These are phyloP conservation scores for Drosophila auraria DNA, from an alignment of 1,140 invertebrate genomes.

Conservation along the genomic window DNA sequence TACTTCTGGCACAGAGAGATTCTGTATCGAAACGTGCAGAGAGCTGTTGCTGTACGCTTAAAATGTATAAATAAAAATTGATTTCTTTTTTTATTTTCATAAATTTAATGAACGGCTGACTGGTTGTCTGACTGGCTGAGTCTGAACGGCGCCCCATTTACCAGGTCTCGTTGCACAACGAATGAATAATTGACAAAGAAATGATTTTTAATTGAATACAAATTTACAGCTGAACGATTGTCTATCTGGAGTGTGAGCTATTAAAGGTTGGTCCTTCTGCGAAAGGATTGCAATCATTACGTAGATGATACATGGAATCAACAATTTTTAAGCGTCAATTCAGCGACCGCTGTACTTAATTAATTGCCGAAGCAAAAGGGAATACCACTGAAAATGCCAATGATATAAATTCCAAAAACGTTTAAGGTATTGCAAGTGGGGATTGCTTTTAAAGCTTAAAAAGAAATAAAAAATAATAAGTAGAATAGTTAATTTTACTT, in stretches of 20 bases:
- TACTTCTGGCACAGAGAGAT: slow-evolving; percentile 10
- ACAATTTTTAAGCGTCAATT: slow-evolving; percentile 17
- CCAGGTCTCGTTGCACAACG: slow-evolving; percentile 51
- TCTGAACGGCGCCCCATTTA: slow-evolving; percentile 42
- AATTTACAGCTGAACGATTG: slow-evolving; percentile 65
- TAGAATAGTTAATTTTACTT: too few species aligned
- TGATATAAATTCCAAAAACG: neutral
- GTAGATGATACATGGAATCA: slow-evolving; percentile 6
- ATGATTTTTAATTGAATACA: slow-evolving; percentile 71
- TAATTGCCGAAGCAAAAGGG: neutral
- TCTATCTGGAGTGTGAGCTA: slow-evolving; percentile 20
- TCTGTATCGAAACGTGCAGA: slow-evolving; percentile 1
- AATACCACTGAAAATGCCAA: too few species aligned
- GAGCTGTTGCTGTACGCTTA: slow-evolving; percentile 15
- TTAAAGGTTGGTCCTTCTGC: slow-evolving; percentile 4
- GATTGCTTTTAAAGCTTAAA: too few species aligned
- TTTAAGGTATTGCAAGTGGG: too few species aligned
- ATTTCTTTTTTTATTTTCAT: slow-evolving; percentile 57
- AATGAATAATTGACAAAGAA: slow-evolving; percentile 71
- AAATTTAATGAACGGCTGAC: slow-evolving; percentile 61
- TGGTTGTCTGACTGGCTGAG: slow-evolving; percentile 32
- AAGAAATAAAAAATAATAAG: too few species aligned
- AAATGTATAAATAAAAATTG: slow-evolving; percentile 46
- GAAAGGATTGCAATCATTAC: neutral
- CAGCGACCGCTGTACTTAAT: slow-evolving; percentile 11